Evolutionary conservation across 2,888 invertebrate species (phyloP).

Genomic region (Acleris emargana): DNA sequence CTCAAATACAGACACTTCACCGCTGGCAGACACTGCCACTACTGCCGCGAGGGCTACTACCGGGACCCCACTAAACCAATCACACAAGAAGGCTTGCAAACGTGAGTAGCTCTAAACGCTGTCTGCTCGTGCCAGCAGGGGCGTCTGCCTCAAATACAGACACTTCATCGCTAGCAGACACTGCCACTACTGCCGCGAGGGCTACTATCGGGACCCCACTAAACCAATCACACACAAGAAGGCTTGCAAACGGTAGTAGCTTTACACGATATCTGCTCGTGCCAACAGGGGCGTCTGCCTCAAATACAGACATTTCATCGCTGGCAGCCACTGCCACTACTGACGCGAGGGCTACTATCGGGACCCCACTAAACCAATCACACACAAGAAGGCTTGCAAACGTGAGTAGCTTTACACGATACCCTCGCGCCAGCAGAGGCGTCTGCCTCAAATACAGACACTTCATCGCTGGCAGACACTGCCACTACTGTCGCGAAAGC

Average conservation of each 20-base stretch:
- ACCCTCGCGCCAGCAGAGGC: constrained; percentile 86
- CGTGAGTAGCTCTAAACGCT: constrained; percentile 87
- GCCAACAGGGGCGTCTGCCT: constrained; percentile 92
- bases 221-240: constrained; percentile 96
- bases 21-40: constrained; percentile 98
- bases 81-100: constrained; percentile 98
- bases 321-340: constrained; percentile 98
- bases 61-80: constrained; percentile 95
- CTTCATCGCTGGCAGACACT: constrained; percentile 98
- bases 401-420: constrained; percentile 87
- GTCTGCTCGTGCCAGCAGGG: constrained; percentile 86
- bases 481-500: constrained; percentile 99
- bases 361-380: constrained; percentile 94
- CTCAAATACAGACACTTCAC: constrained; percentile 98
- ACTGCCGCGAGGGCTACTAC: constrained; percentile 98
- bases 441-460: constrained; percentile 98
- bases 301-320: constrained; percentile 97
- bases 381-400: constrained; percentile 98
- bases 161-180: constrained; percentile 99
- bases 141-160: constrained; percentile 97
- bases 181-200: constrained; percentile 99
- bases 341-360: constrained; percentile 98
- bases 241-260: constrained; percentile 96
- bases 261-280: constrained; percentile 86
- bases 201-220: constrained; percentile 96